phyloP scores from a whole-genome alignment of 1,140 invertebrate species.

The Meloidogyne hapla region DNA sequence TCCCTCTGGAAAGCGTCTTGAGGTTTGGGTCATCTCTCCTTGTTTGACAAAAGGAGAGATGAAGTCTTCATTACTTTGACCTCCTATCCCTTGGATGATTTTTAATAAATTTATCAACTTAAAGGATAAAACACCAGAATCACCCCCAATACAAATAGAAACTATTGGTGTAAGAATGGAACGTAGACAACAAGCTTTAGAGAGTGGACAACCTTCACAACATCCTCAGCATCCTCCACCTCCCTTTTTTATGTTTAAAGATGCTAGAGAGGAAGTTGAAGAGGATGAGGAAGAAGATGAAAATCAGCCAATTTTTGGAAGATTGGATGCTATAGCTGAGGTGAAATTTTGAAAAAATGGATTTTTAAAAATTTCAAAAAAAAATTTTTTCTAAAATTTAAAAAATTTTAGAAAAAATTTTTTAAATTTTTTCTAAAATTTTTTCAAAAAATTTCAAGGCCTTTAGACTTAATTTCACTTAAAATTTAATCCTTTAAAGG shows the following conservation, averaged over 20 bases:
- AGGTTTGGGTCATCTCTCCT: no score
- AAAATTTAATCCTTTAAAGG: constrained; percentile 30
- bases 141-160: constrained; percentile 26
- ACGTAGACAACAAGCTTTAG: background rate
- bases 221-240: background rate
- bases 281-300: constrained; percentile 3
- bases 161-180: constrained; percentile 21
- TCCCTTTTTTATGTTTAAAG: background rate
- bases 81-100: no score
- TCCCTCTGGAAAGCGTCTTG: no score
- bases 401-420: no score
- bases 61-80: no score
- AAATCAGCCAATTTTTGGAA: background rate
- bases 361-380: background rate
- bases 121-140: constrained; percentile 1
- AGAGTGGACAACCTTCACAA: background rate
- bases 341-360: background rate
- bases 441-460: no score
- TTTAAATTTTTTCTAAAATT: no score
- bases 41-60: no score
- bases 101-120: no score
- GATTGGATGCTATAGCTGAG: constrained; percentile 30
- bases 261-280: background rate
- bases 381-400: no score
- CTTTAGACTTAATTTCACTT: no score